A percentile compares a stretch with the other conserved stretches of the same genome.
Conservation (phyloP, 2,888 invertebrate species). For the Aporophyla nigra region DNA sequence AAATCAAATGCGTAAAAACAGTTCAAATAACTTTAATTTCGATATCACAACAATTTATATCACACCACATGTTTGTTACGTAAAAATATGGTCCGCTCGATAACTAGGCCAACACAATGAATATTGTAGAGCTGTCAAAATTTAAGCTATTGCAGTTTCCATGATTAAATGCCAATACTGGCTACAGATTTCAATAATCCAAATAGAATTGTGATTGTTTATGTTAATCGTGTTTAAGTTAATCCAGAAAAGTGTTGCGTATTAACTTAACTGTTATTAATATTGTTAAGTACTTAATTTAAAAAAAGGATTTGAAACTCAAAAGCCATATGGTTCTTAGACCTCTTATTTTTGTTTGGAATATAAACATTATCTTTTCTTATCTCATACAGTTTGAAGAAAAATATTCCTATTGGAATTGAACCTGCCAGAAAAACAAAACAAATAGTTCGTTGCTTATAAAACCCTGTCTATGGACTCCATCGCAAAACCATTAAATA, state of each 20-base stretch:
- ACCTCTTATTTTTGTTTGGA: no score
- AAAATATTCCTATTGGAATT: background rate
- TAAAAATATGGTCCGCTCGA: background rate
- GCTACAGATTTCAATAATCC: conserved; percentile 22
- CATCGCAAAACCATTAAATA: conserved; percentile 77
- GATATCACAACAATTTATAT: background rate
- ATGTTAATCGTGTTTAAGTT: conserved; percentile 9
- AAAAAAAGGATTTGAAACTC: background rate
- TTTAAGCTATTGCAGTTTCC: conserved; percentile 27
- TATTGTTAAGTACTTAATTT: background rate
- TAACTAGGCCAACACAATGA: conserved; percentile 44
- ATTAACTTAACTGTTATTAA: background rate
- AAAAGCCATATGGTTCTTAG: no score
- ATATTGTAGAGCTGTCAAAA: conserved; percentile 40
- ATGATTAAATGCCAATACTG: conserved; percentile 33
- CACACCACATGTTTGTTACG: background rate
- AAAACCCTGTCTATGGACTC: conserved; percentile 31
- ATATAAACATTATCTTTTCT: no score
- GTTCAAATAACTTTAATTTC: background rate
- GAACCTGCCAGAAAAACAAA: background rate
- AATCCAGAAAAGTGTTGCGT: background rate
- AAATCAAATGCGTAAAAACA: background rate
- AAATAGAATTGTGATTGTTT: background rate
- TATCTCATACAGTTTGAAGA: background rate
- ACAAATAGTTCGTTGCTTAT: conserved; percentile 19